Evolutionary conservation across 1,140 invertebrate species (phyloP), one percentile per base, ranked within the genome.

Genomic region (Ephestia elutella): DNA sequence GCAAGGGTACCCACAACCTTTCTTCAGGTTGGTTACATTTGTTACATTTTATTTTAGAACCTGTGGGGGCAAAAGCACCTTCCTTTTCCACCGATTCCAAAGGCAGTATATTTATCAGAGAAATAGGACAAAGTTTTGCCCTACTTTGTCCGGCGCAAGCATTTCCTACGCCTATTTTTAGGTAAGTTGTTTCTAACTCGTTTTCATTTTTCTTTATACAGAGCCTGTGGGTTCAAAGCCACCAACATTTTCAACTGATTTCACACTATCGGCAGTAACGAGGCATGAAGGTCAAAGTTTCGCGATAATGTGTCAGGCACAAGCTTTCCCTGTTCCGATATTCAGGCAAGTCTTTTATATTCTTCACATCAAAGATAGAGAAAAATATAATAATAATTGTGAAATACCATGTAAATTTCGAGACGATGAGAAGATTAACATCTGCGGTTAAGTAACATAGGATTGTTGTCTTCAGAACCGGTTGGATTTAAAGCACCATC

Each of bases 1-100:
- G 59, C 93, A 94, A 89, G 93, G 92, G 68, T 93, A 92, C 86
- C 94, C 94, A 57, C 91, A 93, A 83, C 94, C 93, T 73, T 81
- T 91, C 73, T 93, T 93, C 91, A 93, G 92, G 93, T 93, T 65
- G 73, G 78, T 78, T 59, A 18, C 15, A 44, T 56, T 59, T 50
- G 44, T 60, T 32, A 69, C 65, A 56, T 69, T 73, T 66, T 70
- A 73, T 83, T 87, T 64, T 84, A 93, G 93, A 93, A 87, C 92
- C 92, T 20, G 90, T 93, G 63, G 92, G 92, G 57, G 90, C 90
- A 48, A 92, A 92, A 88, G 90, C 91, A 58, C 93, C 93, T 18
- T 90, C 92, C 35, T 92, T 94, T 86, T 91, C 93, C 13, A 91
- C 90, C 62, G 91, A 94, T 68, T 91, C 91, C 10, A 93, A 93